phyloP scores from a whole-genome alignment of 2,113 vertebrate species.

The Eublepharis macularius region DNA sequence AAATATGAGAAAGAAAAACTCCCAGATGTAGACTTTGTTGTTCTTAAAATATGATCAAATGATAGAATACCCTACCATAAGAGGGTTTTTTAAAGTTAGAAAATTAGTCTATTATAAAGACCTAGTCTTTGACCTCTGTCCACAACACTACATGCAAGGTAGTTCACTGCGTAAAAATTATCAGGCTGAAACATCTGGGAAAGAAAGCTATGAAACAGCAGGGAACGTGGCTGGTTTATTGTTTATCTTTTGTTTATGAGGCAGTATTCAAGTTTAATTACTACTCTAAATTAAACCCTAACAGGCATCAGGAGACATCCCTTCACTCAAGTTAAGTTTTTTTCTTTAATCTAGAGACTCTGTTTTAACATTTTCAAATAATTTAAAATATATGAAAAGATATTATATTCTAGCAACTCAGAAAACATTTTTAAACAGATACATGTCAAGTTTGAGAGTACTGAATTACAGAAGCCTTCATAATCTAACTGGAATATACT shows the following conservation, averaged over 20 bases:
- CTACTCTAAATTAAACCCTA: conserved; percentile 99
- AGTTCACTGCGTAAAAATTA: conserved; percentile 91
- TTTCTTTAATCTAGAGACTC: conserved; percentile 71
- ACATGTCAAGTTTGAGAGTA: conserved; percentile 48
- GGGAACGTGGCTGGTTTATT: conserved; percentile 93
- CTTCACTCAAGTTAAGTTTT: conserved; percentile 79
- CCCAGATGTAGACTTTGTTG: conserved; percentile 34
- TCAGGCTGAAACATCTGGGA: conserved; percentile 96
- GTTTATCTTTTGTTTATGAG: conserved; percentile 99
- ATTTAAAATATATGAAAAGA: conserved; percentile 70
- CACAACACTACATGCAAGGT: conserved; percentile 76
- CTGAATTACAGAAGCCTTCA: conserved; percentile 68
- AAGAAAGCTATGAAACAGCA: conserved; percentile 97
- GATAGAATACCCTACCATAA: conserved; percentile 42
- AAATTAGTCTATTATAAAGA: conserved; percentile 39
- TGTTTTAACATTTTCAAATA: conserved; percentile 68
- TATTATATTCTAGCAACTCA: conserved; percentile 71
- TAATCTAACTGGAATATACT: conserved; percentile 62
- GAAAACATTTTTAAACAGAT: conserved; percentile 71
- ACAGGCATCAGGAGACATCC: conserved; percentile 94
- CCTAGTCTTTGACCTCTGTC: conserved; percentile 75
- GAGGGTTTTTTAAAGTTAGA: conserved; percentile 36
- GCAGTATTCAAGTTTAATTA: conserved; percentile 99
- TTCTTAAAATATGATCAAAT: conserved; percentile 57
- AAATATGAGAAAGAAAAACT: conserved; percentile 41